Evolutionary conservation across 2,113 vertebrate species (phyloP).

Genomic region (Neofelis nebulosa): DNA sequence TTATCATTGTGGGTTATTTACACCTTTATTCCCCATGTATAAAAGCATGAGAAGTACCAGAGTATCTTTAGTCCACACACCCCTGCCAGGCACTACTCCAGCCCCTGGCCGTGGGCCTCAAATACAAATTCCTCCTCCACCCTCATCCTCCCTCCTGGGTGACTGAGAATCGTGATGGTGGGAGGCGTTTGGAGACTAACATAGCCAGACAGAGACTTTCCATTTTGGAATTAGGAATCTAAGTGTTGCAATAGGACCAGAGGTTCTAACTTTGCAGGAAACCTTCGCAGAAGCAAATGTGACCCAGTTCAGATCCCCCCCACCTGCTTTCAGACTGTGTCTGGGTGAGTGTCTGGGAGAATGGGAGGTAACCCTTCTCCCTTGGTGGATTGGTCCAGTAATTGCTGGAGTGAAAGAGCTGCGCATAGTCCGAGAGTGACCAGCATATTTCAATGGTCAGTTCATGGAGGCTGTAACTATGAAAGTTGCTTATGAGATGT

Average conservation of each 20-base stretch:
- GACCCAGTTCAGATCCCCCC: background rate
- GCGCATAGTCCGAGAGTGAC: rapidly evolving
- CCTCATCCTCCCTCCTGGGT: background rate
- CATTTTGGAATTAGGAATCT: background rate
- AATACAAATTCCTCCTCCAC: background rate
- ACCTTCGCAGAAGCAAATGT: background rate
- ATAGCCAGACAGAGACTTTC: background rate
- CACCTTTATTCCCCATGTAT: background rate
- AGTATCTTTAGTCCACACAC: background rate
- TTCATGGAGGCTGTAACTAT: background rate
- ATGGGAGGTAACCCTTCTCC: background rate
- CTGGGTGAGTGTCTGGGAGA: background rate
- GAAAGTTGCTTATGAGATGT: background rate
- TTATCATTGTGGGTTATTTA: background rate
- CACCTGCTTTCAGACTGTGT: background rate
- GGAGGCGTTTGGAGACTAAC: background rate
- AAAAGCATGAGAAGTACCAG: background rate
- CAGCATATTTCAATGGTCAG: background rate
- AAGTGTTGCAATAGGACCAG: background rate
- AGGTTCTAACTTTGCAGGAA: background rate
- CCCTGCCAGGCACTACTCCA: background rate
- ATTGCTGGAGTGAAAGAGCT: background rate
- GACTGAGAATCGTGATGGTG: background rate
- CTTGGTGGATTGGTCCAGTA: background rate
- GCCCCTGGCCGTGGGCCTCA: background rate